Conservation (phyloP, 2,113 vertebrate species). For the Phalacrocorax aristotelis region DNA sequence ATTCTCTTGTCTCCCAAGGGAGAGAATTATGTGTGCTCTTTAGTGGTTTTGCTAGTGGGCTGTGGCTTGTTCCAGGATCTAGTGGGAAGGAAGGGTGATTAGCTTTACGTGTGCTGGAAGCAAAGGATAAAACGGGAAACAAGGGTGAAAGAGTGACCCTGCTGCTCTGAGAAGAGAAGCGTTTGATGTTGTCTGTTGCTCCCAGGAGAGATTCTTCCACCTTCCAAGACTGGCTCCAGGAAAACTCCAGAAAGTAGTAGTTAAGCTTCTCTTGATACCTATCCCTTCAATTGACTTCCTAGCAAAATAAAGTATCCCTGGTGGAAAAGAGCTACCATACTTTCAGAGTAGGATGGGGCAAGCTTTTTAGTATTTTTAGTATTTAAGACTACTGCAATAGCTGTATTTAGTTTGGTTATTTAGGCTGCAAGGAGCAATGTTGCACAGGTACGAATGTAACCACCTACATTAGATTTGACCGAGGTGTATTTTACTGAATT, state of each 20-base stretch:
- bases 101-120: neutral
- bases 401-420: too few relatives aligned
- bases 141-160: neutral
- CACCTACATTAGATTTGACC: neutral
- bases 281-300: neutral
- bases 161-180: neutral
- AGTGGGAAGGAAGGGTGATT: constrained; percentile 20
- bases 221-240: neutral
- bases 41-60: constrained; percentile 42
- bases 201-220: neutral
- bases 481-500: neutral
- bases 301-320: neutral
- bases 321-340: neutral
- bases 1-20: constrained; percentile 30
- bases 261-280: neutral
- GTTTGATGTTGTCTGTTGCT: neutral
- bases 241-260: neutral
- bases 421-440: neutral
- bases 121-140: neutral
- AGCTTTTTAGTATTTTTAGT: neutral
- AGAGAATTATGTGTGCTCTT: constrained; percentile 37
- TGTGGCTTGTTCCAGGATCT: constrained; percentile 37
- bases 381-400: neutral
- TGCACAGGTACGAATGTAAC: neutral
- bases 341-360: neutral